These are phyloP conservation scores for Karalla daura DNA, from an alignment of 2,797 vertebrate genomes.

Conservation along the genomic window DNA sequence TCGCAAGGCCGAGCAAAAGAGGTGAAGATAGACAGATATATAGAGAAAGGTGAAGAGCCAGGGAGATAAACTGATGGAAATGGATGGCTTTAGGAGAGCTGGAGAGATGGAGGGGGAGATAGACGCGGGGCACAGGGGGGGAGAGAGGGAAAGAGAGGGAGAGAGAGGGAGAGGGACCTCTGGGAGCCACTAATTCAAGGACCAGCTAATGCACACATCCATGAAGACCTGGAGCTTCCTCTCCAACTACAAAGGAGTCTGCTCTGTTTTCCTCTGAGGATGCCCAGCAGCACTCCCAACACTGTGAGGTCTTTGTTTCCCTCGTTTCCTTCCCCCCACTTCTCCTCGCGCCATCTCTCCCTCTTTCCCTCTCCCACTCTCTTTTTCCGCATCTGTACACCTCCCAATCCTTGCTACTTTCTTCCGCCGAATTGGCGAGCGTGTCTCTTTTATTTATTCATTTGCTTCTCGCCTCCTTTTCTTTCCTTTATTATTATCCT, in stretches of 20 bases:
- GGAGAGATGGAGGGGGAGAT: constrained; percentile 55
- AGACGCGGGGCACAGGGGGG: constrained; percentile 26
- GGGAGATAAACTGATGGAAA: constrained; percentile 57
- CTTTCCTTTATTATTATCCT: constrained; percentile 23
- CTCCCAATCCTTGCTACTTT: constrained; percentile 57
- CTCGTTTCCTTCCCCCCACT: constrained; percentile 31
- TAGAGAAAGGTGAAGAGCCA: constrained; percentile 51
- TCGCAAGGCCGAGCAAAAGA: constrained; percentile 51
- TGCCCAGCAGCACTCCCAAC: constrained; percentile 72
- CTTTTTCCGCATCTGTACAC: constrained; percentile 62
- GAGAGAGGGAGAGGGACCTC: constrained; percentile 40
- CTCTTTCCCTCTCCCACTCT: constrained; percentile 42
- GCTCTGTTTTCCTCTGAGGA: constrained; percentile 74
- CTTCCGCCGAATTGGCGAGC: constrained; percentile 52
- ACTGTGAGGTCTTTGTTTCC: constrained; percentile 76
- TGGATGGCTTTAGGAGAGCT: constrained; percentile 38
- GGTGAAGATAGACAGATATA: constrained; percentile 59
- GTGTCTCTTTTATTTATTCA: constrained; percentile 64
- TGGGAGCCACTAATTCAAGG: constrained; percentile 73
- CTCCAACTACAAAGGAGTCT: constrained; percentile 74
- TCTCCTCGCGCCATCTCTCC: constrained; percentile 17
- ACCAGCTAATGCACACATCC: constrained; percentile 71
- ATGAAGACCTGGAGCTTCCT: constrained; percentile 74
- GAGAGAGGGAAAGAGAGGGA: constrained; percentile 27
- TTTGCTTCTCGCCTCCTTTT: constrained; percentile 53